These are phyloP conservation scores for Cosmorhoe ocellata DNA, from an alignment of 2,888 invertebrate genomes.

Conservation along the genomic window DNA sequence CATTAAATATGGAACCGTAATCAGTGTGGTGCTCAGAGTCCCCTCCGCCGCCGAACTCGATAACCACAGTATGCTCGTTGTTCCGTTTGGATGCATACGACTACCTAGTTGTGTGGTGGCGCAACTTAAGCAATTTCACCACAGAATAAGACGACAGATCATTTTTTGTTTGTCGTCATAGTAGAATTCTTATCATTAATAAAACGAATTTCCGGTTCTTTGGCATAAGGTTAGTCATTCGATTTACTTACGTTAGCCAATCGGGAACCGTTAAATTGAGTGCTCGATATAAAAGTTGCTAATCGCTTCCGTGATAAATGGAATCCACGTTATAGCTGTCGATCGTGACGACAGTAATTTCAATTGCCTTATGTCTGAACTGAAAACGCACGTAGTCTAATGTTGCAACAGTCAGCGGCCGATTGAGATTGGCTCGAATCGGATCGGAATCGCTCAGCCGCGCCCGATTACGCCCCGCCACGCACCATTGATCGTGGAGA, in stretches of 20 bases:
- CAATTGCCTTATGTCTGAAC: slow-evolving; percentile 59
- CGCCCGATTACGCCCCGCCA: slow-evolving; percentile 74
- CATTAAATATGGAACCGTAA: slow-evolving; percentile 79
- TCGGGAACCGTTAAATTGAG: slow-evolving; percentile 14
- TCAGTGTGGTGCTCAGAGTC: slow-evolving; percentile 69
- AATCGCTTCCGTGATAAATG: slow-evolving; percentile 39
- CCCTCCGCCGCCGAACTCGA: slow-evolving; percentile 56
- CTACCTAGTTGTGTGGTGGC: slow-evolving; percentile 26
- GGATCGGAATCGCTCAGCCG: slow-evolving; percentile 75
- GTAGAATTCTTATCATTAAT: background rate
- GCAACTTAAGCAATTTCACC: slow-evolving; percentile 17
- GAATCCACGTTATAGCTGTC: slow-evolving; percentile 42
- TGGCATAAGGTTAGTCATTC: no score
- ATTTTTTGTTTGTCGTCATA: background rate
- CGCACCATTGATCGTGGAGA: slow-evolving; percentile 72
- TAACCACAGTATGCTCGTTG: slow-evolving; percentile 49
- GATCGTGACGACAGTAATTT: slow-evolving; percentile 51
- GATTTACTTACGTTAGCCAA: background rate
- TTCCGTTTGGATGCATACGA: slow-evolving; percentile 47
- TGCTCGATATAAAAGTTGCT: slow-evolving; percentile 31
- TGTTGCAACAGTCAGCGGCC: slow-evolving; percentile 54
- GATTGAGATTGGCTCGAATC: slow-evolving; percentile 63
- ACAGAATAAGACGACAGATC: slow-evolving; percentile 16
- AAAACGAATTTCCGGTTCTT: no score
- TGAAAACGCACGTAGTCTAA: slow-evolving; percentile 59